Percentiles rank a stretch among this genome's conserved stretches.
Conservation (phyloP, 2,797 vertebrate genomes). For the Tachyglossus aculeatus region DNA sequence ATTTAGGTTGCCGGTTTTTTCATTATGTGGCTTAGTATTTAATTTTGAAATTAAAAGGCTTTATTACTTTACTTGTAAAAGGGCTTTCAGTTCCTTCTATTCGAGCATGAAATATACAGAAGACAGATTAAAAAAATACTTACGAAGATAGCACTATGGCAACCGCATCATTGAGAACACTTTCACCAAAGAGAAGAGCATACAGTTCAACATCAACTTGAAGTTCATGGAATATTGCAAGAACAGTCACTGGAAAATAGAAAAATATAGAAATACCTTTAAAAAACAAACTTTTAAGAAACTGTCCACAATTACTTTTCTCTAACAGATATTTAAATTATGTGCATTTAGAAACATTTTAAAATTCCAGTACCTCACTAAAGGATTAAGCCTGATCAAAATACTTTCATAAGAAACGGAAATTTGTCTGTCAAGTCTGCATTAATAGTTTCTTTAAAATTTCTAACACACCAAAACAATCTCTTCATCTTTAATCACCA, state of each 20-base stretch:
- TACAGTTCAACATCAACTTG: slow-evolving; percentile 96
- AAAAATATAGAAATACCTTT: neutral
- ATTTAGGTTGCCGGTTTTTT: no score
- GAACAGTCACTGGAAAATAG: slow-evolving; percentile 88
- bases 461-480: no score
- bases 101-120: slow-evolving; percentile 13
- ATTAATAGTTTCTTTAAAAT: slow-evolving; percentile 34
- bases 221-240: slow-evolving; percentile 97
- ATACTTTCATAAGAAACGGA: slow-evolving; percentile 6
- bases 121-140: slow-evolving; percentile 71
- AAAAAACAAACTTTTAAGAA: neutral
- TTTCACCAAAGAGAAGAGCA: slow-evolving; percentile 95
- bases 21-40: no score
- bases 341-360: neutral
- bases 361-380: neutral
- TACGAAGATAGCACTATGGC: slow-evolving; percentile 96
- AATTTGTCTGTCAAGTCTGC: slow-evolving; percentile 19
- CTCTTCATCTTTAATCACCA: no score
- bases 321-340: neutral
- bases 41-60: no score
- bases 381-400: neutral
- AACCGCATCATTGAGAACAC: slow-evolving; percentile 97
- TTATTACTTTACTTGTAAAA: neutral
- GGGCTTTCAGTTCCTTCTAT: neutral
- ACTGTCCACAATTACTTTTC: neutral